Evolutionary conservation across 1,140 invertebrate genomes (phyloP), one percentile per base, ranked within the genome.

Genomic region (Chymomyza costata): DNA sequence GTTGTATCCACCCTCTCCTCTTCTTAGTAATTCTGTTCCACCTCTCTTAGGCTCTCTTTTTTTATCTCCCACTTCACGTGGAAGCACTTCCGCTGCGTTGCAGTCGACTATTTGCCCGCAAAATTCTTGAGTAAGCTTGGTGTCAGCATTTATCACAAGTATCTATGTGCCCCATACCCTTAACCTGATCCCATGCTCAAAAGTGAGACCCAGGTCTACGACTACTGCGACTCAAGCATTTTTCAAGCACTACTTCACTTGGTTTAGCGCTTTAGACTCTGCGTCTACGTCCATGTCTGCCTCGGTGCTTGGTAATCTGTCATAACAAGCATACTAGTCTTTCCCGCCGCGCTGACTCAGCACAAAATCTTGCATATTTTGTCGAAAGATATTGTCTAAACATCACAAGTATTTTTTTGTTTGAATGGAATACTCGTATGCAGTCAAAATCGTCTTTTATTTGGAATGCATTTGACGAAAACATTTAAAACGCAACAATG

Each of bases 51-150:
- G 38, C 56, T 52, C 50, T 51, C 43, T 45, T 35, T 45, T 35
- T 50, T 25, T 31, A 37, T 11, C 28, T 46, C 31, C n/a, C 19
- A 19, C 2, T 2, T 1, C 17, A 30, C 11, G n/a, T 15, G 2
- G 34, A 13, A 39, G 14, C 14, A 21, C 30, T 32, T 34, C 25
- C n/a, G 5, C 17, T 37, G 10, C 34, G 52, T 17, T 40, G 45
- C n/a, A n/a, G n/a, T n/a, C n/a, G 73, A 80, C 71, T 78, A 78
- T 78, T 78, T 80, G 63, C 66, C 71, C 71, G 71, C 71, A 78
- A 71, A 67, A 78, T 80, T 64, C 71, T 78, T 78, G 59, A 78
- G 63, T 46, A 55, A 49, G 59, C 70, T 80, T 78, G 71, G 71
- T 78, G 71, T 78, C 71, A 78, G 71, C 71, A 68, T 78, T 78